Evolutionary conservation across 2,113 vertebrate species (phyloP).

Genomic region (Entelurus aequoreus): DNA sequence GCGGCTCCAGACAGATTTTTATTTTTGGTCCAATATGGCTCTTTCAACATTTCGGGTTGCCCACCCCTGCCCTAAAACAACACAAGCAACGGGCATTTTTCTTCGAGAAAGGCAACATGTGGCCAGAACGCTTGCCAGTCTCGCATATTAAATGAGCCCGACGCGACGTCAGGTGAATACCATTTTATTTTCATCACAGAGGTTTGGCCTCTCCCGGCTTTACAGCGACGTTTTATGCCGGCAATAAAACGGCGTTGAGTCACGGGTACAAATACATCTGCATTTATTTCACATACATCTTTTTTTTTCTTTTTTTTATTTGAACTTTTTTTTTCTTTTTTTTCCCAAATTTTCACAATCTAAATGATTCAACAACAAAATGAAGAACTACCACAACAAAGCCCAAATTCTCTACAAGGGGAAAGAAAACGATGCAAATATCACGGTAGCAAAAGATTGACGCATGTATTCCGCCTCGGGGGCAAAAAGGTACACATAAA

Average conservation of each 20-base stretch:
- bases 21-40: too few relatives aligned
- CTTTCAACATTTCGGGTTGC: too few relatives aligned
- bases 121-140: too few relatives aligned
- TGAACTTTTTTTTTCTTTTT: slow-evolving; percentile 48
- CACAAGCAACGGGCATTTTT: too few relatives aligned
- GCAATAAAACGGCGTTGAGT: slow-evolving; percentile 9
- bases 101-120: too few relatives aligned
- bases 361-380: slow-evolving; percentile 82
- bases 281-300: slow-evolving; percentile 79
- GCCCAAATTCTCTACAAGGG: slow-evolving; percentile 69
- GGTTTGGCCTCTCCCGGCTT: too few relatives aligned
- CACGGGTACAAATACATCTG: slow-evolving; percentile 75
- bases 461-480: slow-evolving; percentile 57
- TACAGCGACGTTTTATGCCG: neutral
- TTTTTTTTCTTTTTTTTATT: slow-evolving; percentile 67
- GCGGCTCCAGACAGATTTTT: too few relatives aligned
- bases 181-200: too few relatives aligned
- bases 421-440: slow-evolving; percentile 59
- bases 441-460: slow-evolving; percentile 67
- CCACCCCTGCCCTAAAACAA: too few relatives aligned
- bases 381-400: slow-evolving; percentile 80
- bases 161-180: too few relatives aligned
- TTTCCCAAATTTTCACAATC: slow-evolving; percentile 70
- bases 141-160: too few relatives aligned
- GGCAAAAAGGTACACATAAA: slow-evolving; percentile 12